Conservation (phyloP, 1,140 invertebrate species). For the Procambarus virginalis region DNA sequence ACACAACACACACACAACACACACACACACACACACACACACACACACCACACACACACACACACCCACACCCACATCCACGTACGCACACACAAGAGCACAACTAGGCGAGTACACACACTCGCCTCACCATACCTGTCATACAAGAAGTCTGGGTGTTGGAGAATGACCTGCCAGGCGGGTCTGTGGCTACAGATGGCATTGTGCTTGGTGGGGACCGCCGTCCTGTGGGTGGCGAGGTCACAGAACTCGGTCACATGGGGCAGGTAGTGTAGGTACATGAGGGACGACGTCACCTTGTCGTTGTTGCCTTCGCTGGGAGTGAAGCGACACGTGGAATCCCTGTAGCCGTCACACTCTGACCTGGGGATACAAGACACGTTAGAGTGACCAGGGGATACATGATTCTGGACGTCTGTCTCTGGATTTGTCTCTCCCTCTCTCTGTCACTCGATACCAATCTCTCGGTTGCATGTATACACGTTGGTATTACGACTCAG, state of each 20-base stretch:
- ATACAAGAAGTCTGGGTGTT: constrained; percentile 71
- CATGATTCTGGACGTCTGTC: too few species aligned
- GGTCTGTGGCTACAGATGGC: constrained; percentile 71
- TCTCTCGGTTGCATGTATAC: too few species aligned
- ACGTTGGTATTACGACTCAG: too few species aligned
- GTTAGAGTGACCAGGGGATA: too few species aligned
- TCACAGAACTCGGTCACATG: constrained; percentile 71
- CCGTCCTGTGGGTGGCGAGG: constrained; percentile 71
- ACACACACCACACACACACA: not conserved
- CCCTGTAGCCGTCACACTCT: constrained; percentile 50
- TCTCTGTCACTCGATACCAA: too few species aligned
- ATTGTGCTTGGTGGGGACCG: constrained; percentile 75
- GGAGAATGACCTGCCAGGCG: constrained; percentile 71
- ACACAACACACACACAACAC: not conserved
- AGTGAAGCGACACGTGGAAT: constrained; percentile 56
- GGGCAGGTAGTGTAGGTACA: constrained; percentile 75
- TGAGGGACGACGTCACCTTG: constrained; percentile 76
- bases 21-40: not conserved
- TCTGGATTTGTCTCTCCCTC: too few species aligned
- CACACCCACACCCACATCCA: too few species aligned
- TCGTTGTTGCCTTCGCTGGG: constrained; percentile 65
- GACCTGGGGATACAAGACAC: not conserved
- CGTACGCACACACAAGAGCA: not conserved
- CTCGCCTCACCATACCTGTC: constrained; percentile 24
- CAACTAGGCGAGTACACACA: not conserved